Percentiles rank a stretch among this genome's conserved stretches.
phyloP scores from a whole-genome alignment of 1,140 invertebrate genomes.

The Ceratina calcarata region DNA sequence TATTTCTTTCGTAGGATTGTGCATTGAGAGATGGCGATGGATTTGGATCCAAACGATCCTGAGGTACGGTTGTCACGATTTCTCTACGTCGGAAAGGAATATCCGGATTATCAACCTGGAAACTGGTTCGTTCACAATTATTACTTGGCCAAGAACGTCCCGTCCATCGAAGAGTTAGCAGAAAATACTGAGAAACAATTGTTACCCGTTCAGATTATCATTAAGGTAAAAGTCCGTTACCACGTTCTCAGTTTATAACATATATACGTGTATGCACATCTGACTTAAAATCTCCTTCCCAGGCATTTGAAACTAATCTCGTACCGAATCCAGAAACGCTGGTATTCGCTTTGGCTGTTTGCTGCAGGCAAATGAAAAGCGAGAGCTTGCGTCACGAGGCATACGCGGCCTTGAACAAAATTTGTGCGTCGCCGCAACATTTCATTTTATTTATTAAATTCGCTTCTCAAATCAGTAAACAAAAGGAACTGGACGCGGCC shows the following conservation, averaged over 20 bases:
- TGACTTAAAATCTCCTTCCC: conserved; percentile 36
- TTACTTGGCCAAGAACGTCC: conserved; percentile 76
- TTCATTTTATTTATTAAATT: conserved; percentile 84
- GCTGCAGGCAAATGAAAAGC: conserved; percentile 76
- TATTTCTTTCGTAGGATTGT: conserved; percentile 6
- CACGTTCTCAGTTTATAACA: background rate
- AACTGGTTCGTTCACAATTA: conserved; percentile 81
- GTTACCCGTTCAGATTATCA: conserved; percentile 79
- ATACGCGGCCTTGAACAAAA: conserved; percentile 79
- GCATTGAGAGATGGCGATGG: conserved; percentile 47
- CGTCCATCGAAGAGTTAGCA: conserved; percentile 77
- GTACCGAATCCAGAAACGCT: conserved; percentile 81
- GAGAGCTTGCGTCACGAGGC: conserved; percentile 77
- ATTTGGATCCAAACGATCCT: conserved; percentile 51
- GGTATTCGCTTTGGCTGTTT: conserved; percentile 83
- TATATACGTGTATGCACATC: too few species aligned
- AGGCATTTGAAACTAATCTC: conserved; percentile 81
- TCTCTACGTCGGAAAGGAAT: conserved; percentile 81
- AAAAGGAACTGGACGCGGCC: conserved; percentile 44
- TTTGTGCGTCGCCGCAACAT: conserved; percentile 81
- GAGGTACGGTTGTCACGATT: conserved; percentile 76
- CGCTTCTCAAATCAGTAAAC: conserved; percentile 79
- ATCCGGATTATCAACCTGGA: conserved; percentile 81
- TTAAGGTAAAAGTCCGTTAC: conserved; percentile 72
- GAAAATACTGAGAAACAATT: conserved; percentile 70